Evolutionary conservation across 1,140 invertebrate genomes (phyloP), one percentile per base, ranked within the genome.

Genomic region (Drosophila watanabei): DNA sequence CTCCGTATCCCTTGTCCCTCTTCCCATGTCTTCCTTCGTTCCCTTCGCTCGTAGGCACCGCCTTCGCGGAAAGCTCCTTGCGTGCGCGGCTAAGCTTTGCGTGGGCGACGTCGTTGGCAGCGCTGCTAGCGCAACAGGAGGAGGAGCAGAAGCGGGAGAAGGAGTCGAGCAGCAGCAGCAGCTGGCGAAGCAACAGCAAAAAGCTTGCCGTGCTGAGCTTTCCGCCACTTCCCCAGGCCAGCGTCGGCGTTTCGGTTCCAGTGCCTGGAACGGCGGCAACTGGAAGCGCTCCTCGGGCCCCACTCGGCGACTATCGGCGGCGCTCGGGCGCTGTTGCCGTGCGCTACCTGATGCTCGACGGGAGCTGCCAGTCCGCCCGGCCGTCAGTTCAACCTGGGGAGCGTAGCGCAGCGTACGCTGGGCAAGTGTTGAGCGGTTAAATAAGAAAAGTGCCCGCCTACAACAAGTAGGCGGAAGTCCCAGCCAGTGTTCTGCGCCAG

Each of bases 371-470:
- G 16, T 48, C 35, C 54, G 24, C 24, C 60, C 43, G 58, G 49
- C n/a, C 16, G 75, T 92, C 80, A 92, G 91, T 92, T 92, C 91
- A 86, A 89, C 91, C 91, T 92, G 91, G 91, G 80, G 78, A 92
- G 91, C 85, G 80, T 65, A 89, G 86, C 78, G 70, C 76, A 91
- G 83, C 87, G 76, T 79, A 92, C 79, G 91, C 84, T 86, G 66
- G 56, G 58, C 41, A 68, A 70, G 75, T 76, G 91, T 92, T 89
- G 91, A 92, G 80, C 91, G 91, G 91, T 91, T 92, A 92, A 92
- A 92, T 91, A 90, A 91, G 87, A 90, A 91, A 89, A 91, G 86
- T 87, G 85, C 57, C 69, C 43, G 59, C 83, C 83, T 87, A 87
- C 83, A 81, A 72, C 83, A 87, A 82, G 83, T 87, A 87, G 84